Percentiles rank a stretch among this genome's conserved stretches.
Conservation (phyloP, 2,113 vertebrate species). For the Gambusia affinis region DNA sequence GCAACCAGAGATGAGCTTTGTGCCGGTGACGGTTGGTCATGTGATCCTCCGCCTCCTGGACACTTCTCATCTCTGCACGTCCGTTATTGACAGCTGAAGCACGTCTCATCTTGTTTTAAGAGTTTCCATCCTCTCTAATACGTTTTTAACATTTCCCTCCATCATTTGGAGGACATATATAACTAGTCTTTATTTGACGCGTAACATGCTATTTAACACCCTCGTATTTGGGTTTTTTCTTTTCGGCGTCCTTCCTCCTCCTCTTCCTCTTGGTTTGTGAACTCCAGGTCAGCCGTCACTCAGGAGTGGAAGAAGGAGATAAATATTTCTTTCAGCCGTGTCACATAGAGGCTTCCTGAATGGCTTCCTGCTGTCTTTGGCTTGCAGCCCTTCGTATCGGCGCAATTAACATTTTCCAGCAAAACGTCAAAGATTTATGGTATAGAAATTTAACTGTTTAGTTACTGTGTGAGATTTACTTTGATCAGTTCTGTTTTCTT, state of each 20-base stretch:
- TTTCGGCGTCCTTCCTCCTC: constrained; percentile 16
- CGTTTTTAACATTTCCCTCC: constrained; percentile 28
- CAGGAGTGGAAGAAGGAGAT: constrained; percentile 63
- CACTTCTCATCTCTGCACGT: constrained; percentile 45
- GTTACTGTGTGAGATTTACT: constrained; percentile 10
- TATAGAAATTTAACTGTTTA: constrained; percentile 21
- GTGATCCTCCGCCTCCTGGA: constrained; percentile 58
- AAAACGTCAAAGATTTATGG: constrained; percentile 4
- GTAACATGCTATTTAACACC: constrained; percentile 70
- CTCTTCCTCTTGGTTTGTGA: constrained; percentile 48
- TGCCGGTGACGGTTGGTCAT: constrained; percentile 57
- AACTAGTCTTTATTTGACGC: constrained; percentile 62
- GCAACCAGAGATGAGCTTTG: constrained; percentile 69
- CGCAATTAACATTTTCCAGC: constrained; percentile 29
- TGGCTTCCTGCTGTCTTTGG: constrained; percentile 53
- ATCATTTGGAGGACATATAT: constrained; percentile 55
- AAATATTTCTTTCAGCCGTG: constrained; percentile 77
- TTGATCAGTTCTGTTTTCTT: constrained; percentile 35
- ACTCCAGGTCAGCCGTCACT: constrained; percentile 70
- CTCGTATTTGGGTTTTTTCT: constrained; percentile 45
- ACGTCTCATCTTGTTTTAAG: constrained; percentile 61
- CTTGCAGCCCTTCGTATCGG: constrained; percentile 21
- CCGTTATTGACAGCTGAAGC: constrained; percentile 44
- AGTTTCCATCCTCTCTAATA: constrained; percentile 30
- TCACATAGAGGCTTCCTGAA: constrained; percentile 72